Base-by-base conservation (phyloP, 2,888 invertebrate species). In the Celastrina argiolus region DNA sequence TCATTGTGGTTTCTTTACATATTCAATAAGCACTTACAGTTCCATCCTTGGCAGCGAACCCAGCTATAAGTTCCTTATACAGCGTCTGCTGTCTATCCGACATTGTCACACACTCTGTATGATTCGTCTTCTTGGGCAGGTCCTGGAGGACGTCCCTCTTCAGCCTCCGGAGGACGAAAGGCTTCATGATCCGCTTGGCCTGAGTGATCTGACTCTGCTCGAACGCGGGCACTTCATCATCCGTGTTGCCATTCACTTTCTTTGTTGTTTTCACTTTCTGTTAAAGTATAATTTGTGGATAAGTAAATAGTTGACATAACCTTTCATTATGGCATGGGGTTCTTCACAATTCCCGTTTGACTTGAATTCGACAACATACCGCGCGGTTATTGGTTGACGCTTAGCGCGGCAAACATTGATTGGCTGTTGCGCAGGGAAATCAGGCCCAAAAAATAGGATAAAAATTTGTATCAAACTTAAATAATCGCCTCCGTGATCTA, bases 131-230 rank as follows among this genome's bases (percentile, higher is more conserved):
- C 74, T 92, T 86, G 0, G 99, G 99, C 75, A 99, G 85, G 83
- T 97, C 96, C 67, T 94, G 93, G 0, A 97, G 91, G 0, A 98
- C 98, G 74, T 98, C 97, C 26, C 93, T 87, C 84, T 99, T 99
- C 61, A 98, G 88, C 67, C 99, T 92, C 18, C 99, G 92, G 58
- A 99, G 91, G 2, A 99, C 94, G 82, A 99, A 99, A 0, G 99
- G 99, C 81, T 96, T 96, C 96, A 99, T 98, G 73, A 99, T 98
- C 64, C 95, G 93, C 81, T 99, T 98, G 0, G 99, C 99, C 77
- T 98, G 97, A 14, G 94, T 94, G 56, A 99, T 96, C 83, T 98
- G 96, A 67, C 96, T 95, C 78, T 94, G 94, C 81, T 98, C 98
- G 84, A 98, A 99, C n/a, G 94, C 87, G 0, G 96, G 95, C 22